Evolutionary conservation across 1,140 invertebrate genomes (phyloP).

Genomic region (Sipha flava): DNA sequence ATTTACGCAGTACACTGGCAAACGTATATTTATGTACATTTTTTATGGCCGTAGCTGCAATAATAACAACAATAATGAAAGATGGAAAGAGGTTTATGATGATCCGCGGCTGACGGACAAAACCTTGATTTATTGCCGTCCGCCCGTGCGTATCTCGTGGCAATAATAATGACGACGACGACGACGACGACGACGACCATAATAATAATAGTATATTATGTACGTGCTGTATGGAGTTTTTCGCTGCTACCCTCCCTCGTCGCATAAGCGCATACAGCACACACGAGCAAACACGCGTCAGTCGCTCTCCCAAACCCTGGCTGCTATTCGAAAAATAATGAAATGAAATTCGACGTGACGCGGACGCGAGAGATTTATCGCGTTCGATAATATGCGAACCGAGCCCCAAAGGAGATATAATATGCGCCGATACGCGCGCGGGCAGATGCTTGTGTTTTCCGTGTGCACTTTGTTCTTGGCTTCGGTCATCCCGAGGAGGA

Average conservation of each 20-base stretch:
- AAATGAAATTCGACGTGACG: background rate
- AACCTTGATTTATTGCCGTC: constrained; percentile 5
- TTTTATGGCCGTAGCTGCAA: background rate
- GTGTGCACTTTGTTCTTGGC: background rate
- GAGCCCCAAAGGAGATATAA: background rate
- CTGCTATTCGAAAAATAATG: background rate
- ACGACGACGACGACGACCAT: background rate
- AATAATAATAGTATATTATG: background rate
- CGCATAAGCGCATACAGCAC: too few species aligned
- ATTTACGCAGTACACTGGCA: background rate
- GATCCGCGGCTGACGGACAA: background rate
- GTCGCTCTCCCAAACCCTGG: background rate
- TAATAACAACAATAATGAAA: background rate
- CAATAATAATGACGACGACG: background rate
- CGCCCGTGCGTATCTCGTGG: background rate
- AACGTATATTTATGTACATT: background rate
- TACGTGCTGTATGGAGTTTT: background rate
- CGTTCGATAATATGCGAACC: background rate
- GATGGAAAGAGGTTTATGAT: constrained; percentile 16
- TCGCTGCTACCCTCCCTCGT: background rate
- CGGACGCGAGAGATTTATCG: background rate
- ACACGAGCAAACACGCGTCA: too few species aligned
- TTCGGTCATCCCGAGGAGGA: background rate
- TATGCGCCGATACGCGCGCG: background rate
- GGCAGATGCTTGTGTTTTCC: background rate